Conservation (phyloP, 2,113 vertebrate species). For the Rafetus swinhoei region DNA sequence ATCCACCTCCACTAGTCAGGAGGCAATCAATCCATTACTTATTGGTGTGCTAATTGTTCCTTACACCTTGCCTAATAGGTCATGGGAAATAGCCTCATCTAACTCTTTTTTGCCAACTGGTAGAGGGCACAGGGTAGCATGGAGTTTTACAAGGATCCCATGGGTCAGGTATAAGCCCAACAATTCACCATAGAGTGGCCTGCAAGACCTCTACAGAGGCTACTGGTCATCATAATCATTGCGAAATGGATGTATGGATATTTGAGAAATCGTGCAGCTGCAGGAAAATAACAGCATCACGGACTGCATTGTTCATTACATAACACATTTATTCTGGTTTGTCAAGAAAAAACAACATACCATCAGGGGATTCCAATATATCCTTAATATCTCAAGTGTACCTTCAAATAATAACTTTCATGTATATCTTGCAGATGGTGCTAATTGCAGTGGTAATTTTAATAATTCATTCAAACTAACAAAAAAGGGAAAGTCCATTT, state of each 20-base stretch:
- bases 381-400: conserved; percentile 9
- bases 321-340: not conserved
- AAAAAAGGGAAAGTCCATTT: conserved; percentile 34
- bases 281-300: not conserved
- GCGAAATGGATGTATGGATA: not conserved
- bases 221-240: not conserved
- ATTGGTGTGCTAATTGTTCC: not conserved
- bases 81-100: not conserved
- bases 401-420: not conserved
- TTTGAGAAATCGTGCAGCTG: not conserved
- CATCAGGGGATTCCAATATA: not conserved
- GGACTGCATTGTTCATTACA: not conserved
- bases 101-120: not conserved
- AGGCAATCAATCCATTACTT: not conserved
- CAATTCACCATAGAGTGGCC: too few species aligned
- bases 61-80: not conserved
- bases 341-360: not conserved
- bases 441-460: conserved; percentile 21
- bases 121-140: too few species aligned
- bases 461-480: conserved; percentile 30
- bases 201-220: too few species aligned
- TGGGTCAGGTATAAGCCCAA: not conserved
- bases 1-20: not conserved
- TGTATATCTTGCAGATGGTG: not conserved
- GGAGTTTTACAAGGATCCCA: not conserved